Percentiles rank a stretch among this genome's conserved stretches.
Evolutionary conservation across 2,797 vertebrate species (phyloP).

Genomic region (Myripristis murdjan): DNA sequence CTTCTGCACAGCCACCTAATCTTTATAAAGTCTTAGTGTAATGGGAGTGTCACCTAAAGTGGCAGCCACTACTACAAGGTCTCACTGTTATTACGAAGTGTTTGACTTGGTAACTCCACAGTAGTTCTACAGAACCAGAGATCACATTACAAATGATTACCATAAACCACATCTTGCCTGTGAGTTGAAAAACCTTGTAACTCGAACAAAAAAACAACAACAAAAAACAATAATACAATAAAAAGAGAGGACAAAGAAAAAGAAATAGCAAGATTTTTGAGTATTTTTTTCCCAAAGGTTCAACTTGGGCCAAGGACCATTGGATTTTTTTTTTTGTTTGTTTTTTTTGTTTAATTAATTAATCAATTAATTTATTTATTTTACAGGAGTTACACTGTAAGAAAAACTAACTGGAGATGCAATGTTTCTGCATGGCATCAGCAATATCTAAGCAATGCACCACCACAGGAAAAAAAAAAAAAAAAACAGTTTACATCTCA

Average conservation of each 20-base stretch:
- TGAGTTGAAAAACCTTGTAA: background rate
- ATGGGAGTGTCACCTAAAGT: too few species aligned
- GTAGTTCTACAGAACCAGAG: background rate
- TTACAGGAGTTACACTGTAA: too few species aligned
- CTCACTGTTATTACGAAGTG: too few species aligned
- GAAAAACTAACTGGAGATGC: too few species aligned
- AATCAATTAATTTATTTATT: too few species aligned
- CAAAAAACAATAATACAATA: background rate
- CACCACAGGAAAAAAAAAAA: constrained; percentile 6
- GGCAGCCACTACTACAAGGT: too few species aligned
- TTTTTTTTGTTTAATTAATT: too few species aligned
- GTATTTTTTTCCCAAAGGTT: background rate
- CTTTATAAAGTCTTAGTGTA: background rate
- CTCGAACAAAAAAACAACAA: background rate
- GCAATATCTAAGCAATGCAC: background rate
- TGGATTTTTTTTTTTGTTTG: too few species aligned
- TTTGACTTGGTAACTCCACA: too few species aligned
- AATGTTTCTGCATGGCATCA: background rate
- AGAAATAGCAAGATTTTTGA: too few species aligned
- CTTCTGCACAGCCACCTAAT: background rate
- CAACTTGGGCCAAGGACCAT: background rate
- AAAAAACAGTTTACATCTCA: constrained; percentile 2
- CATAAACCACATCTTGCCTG: background rate
- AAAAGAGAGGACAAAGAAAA: too few species aligned
- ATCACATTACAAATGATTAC: background rate